Evolutionary conservation across 2,888 invertebrate species (phyloP).

Genomic region (Globia sparganii): DNA sequence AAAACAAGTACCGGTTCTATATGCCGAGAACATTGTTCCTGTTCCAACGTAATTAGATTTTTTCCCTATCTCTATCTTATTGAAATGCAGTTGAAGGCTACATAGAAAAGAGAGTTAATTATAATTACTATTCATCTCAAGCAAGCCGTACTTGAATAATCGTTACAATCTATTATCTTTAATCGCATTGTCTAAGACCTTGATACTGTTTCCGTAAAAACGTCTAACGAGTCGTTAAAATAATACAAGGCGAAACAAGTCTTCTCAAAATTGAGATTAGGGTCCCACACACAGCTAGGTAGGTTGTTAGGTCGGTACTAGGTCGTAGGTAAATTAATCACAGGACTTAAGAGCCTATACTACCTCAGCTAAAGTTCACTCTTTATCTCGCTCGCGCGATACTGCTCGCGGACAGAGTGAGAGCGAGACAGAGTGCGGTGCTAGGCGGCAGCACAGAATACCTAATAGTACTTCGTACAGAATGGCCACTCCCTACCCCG

Average conservation of each 20-base stretch:
- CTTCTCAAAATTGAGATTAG: not conserved
- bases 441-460: too few species aligned
- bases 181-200: not conserved
- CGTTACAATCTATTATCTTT: not conserved
- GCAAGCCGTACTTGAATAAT: not conserved
- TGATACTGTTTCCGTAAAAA: not conserved
- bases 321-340: too few species aligned
- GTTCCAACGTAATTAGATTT: not conserved
- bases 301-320: not conserved
- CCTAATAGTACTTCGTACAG: too few species aligned
- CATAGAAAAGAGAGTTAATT: too few species aligned
- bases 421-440: too few species aligned
- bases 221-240: not conserved
- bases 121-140: not conserved
- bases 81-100: not conserved
- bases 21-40: too few species aligned
- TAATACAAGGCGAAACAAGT: not conserved
- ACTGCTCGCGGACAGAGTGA: too few species aligned
- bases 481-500: too few species aligned
- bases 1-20: not conserved
- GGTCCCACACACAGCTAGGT: too few species aligned
- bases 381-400: too few species aligned
- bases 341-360: too few species aligned
- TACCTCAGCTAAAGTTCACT: too few species aligned
- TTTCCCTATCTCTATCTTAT: not conserved